Evolutionary conservation across 1,140 invertebrate genomes (phyloP), one percentile per base, ranked within the genome.

Genomic region (Geopemphigus sp.): DNA sequence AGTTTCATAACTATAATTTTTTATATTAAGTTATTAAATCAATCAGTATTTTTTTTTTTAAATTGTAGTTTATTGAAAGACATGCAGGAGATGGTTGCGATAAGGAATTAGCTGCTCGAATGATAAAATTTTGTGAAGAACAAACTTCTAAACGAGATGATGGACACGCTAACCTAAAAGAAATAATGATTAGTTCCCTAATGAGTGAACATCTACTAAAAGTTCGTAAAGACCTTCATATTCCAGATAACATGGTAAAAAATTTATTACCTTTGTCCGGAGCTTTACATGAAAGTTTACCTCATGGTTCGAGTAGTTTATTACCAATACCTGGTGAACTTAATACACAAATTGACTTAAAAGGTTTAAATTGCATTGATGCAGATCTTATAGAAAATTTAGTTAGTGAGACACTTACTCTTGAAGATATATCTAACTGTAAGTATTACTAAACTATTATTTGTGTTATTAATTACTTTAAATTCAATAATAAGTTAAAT

Each of bases 111-210:
- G 73, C 73, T 39, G 73, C 73, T 59, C 56, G 56, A 45, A 76
- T 76, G 73, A 76, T 76, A 15, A 76, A 76, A 61, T 76, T 76
- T 76, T 76, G 73, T 61, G 73, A 76, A 76, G 73, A 76, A 22
- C 73, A 76, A 61, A 61, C 73, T 22, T 56, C 56, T 61, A 76
- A 76, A 61, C 39, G 73, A 26, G 73, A 76, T 47, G 56, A 59
- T 59, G 73, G 73, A 45, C 73, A 76, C 45, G 29, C 54, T 19
- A 76, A 59, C 8, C 22, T 76, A 11, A 76, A 76, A 61, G 56
- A 76, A 59, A 47, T 76, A 59, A 76, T 76, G 73, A 59, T 76
- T 24, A 76, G 54, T 76, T 76, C 73, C 39, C 14, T 76, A 4
- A 76, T 76, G 73, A 76, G 56, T 45, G 73, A 76, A 61, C 73